Base-by-base conservation (phyloP, 2,113 vertebrate species). In the Erythrocercus mccallii region DNA sequence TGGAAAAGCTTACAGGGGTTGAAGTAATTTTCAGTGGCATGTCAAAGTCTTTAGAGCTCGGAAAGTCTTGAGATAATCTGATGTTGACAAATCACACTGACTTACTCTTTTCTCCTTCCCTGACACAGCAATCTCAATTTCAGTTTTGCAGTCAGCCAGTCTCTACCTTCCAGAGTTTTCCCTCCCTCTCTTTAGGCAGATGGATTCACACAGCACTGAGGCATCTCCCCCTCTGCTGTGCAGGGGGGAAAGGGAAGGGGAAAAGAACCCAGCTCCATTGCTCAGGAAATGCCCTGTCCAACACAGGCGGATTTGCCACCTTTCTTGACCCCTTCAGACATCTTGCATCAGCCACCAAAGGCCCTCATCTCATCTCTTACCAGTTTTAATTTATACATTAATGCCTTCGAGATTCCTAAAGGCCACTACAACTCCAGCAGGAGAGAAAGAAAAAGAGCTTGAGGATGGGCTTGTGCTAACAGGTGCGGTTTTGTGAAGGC, bases 381-480 rank as follows among this genome's bases (percentile, higher is more conserved):
- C 12, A 5, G 20, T n/a, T 60, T 35, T 33, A 61, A 20, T 30
- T n/a, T 38, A 62, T 30, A 50, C 8, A 6, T 13, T 21, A 44
- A 44, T 16, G 33, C 11, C 42, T 38, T 21, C 33, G 13, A 12
- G 31, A 66, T 7, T 54, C 44, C 42, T 48, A 7, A 73, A 62
- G 73, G 38, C 5, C 25, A 2, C 11, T 27, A 11, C 11, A 19
- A 11, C 14, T 23, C 24, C 2, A 8, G 10, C 7, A 42, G 30
- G 9, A 5, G 4, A 15, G 15, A 4, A 10, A 2, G 13, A 27
- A 30, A 28, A n/a, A 20, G n/a, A 42, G 9, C 9, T 0, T 27
- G 24, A 7, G 50, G 25, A 57, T 24, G 25, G 20, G 24, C 7
- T 17, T 24, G 10, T 23, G 27, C 21, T 47, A 48, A 66, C 0